These are phyloP conservation scores for Botrylloides violaceus DNA, from an alignment of 23 tunicate species.

Conservation along the genomic window DNA sequence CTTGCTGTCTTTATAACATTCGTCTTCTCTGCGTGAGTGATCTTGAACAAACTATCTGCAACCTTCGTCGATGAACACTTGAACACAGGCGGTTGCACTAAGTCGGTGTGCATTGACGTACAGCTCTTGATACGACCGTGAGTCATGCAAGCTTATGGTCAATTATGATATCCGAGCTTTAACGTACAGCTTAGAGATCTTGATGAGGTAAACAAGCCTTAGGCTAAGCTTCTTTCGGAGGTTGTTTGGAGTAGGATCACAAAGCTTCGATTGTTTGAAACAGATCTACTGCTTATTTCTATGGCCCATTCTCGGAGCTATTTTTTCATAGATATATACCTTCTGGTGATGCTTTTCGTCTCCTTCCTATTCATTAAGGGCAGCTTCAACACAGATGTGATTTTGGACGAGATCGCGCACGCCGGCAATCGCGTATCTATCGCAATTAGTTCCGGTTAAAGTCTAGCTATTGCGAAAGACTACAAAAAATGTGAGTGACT, in stretches of 20 bases:
- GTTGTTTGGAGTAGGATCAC: neutral
- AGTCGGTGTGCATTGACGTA: neutral
- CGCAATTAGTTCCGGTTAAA: neutral
- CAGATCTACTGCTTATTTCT: neutral
- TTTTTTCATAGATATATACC: neutral
- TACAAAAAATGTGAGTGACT: neutral
- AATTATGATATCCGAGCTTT: neutral
- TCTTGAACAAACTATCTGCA: neutral
- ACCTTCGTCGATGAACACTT: neutral
- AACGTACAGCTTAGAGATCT: neutral
- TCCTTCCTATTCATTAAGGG: neutral
- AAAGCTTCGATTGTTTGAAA: neutral
- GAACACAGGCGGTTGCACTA: neutral
- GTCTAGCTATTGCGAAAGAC: neutral
- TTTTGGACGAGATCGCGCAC: neutral
- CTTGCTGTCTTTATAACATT: neutral
- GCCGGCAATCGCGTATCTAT: neutral
- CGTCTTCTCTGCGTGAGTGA: neutral
- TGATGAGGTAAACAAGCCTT: slow-evolving; percentile 3
- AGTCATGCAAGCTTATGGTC: neutral
- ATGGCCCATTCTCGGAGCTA: neutral
- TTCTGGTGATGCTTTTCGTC: neutral
- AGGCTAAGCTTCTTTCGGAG: neutral
- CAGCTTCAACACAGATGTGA: neutral
- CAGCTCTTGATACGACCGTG: neutral